Evolutionary conservation across 2,888 invertebrate genomes (phyloP).

Genomic region (Reticulitermes lucifugus): DNA sequence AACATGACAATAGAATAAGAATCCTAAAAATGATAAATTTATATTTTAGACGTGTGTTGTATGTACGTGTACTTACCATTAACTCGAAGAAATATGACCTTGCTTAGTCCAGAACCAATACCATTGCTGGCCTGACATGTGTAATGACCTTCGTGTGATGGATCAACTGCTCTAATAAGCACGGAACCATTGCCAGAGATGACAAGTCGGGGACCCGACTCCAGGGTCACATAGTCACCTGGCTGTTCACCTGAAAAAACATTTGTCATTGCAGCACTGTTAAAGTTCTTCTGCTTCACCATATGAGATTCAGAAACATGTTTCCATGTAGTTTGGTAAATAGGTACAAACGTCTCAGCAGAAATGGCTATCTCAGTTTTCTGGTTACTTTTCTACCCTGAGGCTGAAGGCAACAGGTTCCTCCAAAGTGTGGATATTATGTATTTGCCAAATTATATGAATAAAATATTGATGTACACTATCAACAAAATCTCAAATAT

Average conservation of each 20-base stretch:
- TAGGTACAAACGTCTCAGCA: no score
- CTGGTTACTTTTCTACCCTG: no score
- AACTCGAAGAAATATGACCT: constrained; percentile 83
- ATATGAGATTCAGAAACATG: no score
- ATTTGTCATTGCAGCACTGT: not conserved
- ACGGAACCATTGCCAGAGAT: constrained; percentile 71
- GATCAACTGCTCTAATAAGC: constrained; percentile 74
- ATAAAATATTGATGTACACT: no score
- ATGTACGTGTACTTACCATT: constrained; percentile 43
- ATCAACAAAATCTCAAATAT: no score
- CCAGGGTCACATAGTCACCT: constrained; percentile 55
- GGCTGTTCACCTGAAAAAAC: constrained; percentile 54
- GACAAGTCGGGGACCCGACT: constrained; percentile 54
- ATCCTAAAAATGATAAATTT: not conserved
- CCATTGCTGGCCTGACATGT: constrained; percentile 88
- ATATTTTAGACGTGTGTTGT: no score
- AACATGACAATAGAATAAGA: not conserved
- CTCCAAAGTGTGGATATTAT: no score
- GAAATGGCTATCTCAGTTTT: no score
- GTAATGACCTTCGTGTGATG: constrained; percentile 85
- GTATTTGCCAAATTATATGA: no score
- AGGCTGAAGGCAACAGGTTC: no score
- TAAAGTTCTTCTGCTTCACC: no score
- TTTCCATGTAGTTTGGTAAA: no score
- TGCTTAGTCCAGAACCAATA: constrained; percentile 85